Conservation (phyloP, 2,797 vertebrate species). For the Dendrocincla fuliginosa region DNA sequence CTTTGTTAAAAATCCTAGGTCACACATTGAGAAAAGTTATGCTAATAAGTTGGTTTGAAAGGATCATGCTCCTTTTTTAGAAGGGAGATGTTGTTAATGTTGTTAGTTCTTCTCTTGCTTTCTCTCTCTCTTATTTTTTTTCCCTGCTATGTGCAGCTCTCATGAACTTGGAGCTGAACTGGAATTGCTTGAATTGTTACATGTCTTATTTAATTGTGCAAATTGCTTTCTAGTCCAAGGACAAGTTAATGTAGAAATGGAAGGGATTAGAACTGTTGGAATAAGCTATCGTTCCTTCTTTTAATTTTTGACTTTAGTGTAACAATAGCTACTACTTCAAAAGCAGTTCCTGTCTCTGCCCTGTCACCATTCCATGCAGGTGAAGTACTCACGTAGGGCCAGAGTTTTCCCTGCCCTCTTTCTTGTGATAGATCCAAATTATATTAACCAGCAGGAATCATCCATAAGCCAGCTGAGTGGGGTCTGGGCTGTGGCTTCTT, state of each 20-base stretch:
- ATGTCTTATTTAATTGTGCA: slow-evolving; percentile 35
- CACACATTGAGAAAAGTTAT: background rate
- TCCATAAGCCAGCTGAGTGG: background rate
- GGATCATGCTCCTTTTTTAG: background rate
- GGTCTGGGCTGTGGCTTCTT: background rate
- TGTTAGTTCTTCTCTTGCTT: background rate
- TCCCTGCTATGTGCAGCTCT: background rate
- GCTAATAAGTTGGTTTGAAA: background rate
- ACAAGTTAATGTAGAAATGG: slow-evolving; percentile 38
- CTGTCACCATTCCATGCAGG: background rate
- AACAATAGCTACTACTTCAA: slow-evolving; percentile 28
- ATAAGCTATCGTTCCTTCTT: background rate
- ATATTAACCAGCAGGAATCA: background rate
- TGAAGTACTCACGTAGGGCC: background rate
- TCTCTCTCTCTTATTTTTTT: background rate
- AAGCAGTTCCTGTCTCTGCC: background rate
- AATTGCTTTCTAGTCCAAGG: slow-evolving; percentile 53
- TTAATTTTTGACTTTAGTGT: slow-evolving; percentile 44
- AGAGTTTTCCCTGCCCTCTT: background rate
- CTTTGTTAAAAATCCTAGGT: background rate
- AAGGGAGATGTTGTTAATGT: background rate
- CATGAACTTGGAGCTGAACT: slow-evolving; percentile 29
- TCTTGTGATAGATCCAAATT: background rate
- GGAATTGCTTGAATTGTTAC: slow-evolving; percentile 37
- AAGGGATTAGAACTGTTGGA: slow-evolving; percentile 44